Percentiles rank a stretch among this genome's conserved stretches.
Evolutionary conservation across 2,113 vertebrate species (phyloP).

Genomic region (Formicarius rufipectus): DNA sequence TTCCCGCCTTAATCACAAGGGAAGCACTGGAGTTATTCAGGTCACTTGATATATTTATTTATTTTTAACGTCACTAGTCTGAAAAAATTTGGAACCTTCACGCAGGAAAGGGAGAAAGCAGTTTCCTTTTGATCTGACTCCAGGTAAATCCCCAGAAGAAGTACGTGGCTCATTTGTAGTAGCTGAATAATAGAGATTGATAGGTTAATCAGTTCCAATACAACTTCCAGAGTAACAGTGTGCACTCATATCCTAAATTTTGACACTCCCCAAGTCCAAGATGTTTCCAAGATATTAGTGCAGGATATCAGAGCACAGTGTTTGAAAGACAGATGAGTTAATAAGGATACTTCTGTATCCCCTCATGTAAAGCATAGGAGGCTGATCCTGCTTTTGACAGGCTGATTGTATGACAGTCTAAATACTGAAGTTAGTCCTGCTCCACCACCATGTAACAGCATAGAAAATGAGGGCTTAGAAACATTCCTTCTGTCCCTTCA

Average conservation of each 20-base stretch:
- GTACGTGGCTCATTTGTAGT: not conserved
- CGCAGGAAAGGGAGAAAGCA: not conserved
- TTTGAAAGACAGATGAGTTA: slow-evolving; percentile 13
- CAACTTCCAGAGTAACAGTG: not conserved
- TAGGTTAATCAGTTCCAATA: slow-evolving; percentile 26
- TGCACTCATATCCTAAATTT: not conserved
- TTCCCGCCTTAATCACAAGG: not conserved
- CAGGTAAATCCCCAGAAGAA: not conserved
- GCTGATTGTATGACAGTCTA: not conserved
- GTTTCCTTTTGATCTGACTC: slow-evolving; percentile 23
- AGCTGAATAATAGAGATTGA: slow-evolving; percentile 23
- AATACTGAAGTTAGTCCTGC: not conserved
- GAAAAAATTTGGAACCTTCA: slow-evolving; percentile 6
- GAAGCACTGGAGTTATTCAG: not conserved
- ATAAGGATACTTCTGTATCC: not conserved
- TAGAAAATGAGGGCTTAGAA: not conserved
- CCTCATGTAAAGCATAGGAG: not conserved
- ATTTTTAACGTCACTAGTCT: not conserved
- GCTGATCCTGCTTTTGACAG: not conserved
- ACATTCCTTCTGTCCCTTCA: not conserved
- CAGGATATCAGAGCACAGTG: not conserved
- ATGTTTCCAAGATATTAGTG: not conserved
- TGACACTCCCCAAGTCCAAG: not conserved
- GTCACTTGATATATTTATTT: not conserved
- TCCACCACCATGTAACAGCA: not conserved